Base-by-base conservation (phyloP, 2,113 vertebrate genomes). In the Zapornia atra region DNA sequence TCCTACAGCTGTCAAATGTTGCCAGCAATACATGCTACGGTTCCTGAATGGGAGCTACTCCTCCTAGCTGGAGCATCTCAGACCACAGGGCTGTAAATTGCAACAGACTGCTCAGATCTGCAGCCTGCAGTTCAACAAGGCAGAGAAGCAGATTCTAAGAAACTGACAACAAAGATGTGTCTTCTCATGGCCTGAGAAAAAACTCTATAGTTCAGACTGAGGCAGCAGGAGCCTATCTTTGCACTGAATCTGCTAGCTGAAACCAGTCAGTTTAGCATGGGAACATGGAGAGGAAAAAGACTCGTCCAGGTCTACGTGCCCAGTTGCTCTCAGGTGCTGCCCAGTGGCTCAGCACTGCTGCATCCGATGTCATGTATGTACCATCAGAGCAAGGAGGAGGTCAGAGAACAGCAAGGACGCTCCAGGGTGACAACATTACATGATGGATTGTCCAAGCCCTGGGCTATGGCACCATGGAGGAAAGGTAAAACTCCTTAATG, bases 361-460 rank as follows among this genome's bases (percentile, higher is more conserved):
- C 13, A 24, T 10, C 64, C 1, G 0, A 11, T 2, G 15, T 12
- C 11, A 3, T 0, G 0, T 20, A 12, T 18, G 31, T 12, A 12
- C 40, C 34, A 15, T 6, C 20, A 66, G 31, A 18, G 29, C 60
- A 51, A 60, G 56, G 26, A 87, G 29, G 17, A 88, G 50, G 5
- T 42, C 3, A 5, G 34, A 82, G 29, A 78, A 42, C 12, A 44
- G 21, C 3, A 3, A 64, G 59, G 15, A 11, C 33, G 29, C 9
- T 33, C 48, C 9, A 5, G 18, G 9, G 20, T 81, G n/a, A 15
- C 46, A 44, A 3, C 19, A 22, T 38, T 36, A 8, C 3, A 6
- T 0, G 2, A 51, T 10, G 25, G 10, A 24, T 91, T 36, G 2
- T 59, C n/a, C 48, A 80, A 33, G 38, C 8, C 48, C 42, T 21